Conservation (phyloP, 2,888 invertebrate genomes). For the Oligia strigilis region DNA sequence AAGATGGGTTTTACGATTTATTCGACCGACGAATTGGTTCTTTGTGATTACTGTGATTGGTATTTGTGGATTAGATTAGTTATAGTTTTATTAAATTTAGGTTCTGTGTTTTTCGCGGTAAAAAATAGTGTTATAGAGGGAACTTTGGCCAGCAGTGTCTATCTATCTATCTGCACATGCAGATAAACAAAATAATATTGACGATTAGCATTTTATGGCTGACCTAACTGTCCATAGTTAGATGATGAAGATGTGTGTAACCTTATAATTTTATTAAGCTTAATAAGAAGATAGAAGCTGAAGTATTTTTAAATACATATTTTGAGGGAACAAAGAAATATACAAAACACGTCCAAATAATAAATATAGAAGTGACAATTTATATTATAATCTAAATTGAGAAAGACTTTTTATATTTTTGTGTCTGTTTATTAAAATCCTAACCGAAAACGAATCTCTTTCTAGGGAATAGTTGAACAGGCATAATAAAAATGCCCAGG, state of each 20-base stretch:
- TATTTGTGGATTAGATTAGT: conserved; percentile 32
- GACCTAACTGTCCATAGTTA: background rate
- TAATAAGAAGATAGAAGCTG: background rate
- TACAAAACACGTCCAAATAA: background rate
- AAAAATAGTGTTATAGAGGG: background rate
- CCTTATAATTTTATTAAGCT: background rate
- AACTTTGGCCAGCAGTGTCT: background rate
- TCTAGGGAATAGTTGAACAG: conserved; percentile 18
- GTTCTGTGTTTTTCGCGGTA: background rate
- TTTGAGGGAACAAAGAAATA: background rate
- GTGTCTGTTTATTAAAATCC: conserved; percentile 16
- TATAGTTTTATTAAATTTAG: conserved; percentile 11
- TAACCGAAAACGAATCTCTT: conserved; percentile 21
- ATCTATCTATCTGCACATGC: background rate
- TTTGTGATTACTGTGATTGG: conserved; percentile 55
- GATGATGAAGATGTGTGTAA: background rate
- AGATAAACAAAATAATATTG: background rate
- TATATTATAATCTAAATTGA: conserved; percentile 16
- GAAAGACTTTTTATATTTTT: conserved; percentile 20
- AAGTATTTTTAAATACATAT: background rate
- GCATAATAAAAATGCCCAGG: conserved; percentile 13
- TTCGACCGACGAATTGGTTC: conserved; percentile 50
- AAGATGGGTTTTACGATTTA: conserved; percentile 57
- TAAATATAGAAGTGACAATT: background rate
- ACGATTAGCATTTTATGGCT: background rate